Evolutionary conservation across 1,140 invertebrate species (phyloP).

Genomic region (Drosophila ironensis): DNA sequence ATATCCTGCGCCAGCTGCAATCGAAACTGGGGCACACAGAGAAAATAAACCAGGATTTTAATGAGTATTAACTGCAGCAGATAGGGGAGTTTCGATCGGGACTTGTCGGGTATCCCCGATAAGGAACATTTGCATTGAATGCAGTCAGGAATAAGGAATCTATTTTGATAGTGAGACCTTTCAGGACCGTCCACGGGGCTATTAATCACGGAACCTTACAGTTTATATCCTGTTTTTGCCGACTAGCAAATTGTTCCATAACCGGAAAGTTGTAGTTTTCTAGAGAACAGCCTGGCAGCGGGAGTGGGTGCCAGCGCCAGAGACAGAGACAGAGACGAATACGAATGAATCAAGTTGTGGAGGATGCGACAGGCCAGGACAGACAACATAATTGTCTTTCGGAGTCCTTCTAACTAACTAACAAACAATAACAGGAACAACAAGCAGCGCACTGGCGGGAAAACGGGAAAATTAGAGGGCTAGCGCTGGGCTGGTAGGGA

Average conservation of each 20-base stretch:
- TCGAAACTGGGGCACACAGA: conserved; percentile 18
- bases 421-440: conserved; percentile 37
- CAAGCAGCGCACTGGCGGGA: not conserved
- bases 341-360: conserved; percentile 69
- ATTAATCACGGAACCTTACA: too few species aligned
- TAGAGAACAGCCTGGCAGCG: conserved; percentile 10
- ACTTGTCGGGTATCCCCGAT: too few species aligned
- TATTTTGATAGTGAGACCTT: too few species aligned
- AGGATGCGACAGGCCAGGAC: conserved; percentile 36
- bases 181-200: too few species aligned
- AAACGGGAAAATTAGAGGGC: not conserved
- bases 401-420: conserved; percentile 47
- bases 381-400: conserved; percentile 71
- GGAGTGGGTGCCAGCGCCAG: conserved; percentile 18
- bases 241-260: conserved; percentile 19
- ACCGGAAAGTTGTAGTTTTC: conserved; percentile 27
- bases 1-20: not conserved
- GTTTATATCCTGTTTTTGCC: too few species aligned
- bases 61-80: not conserved
- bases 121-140: too few species aligned
- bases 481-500: not conserved
- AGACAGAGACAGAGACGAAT: too few species aligned
- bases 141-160: too few species aligned
- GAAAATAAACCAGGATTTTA: not conserved
- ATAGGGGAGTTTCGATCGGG: too few species aligned